Percentiles rank a stretch among this genome's conserved stretches.
Evolutionary conservation across 1,140 invertebrate species (phyloP).

Genomic region (Neoseiulus cucumeris): DNA sequence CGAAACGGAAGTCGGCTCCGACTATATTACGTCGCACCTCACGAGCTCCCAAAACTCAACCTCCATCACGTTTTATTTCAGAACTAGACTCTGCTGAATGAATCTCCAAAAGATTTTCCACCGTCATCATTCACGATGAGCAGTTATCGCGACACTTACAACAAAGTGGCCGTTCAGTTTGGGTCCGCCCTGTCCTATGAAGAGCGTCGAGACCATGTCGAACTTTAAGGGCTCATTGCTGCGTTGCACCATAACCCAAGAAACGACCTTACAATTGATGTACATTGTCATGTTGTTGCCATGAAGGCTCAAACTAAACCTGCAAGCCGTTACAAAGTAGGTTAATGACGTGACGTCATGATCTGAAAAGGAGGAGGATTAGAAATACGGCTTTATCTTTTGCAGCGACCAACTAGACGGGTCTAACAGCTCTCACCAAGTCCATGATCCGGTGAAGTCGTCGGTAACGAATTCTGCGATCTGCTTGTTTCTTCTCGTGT

Average conservation of each 20-base stretch:
- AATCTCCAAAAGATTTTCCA: no score
- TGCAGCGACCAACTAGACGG: no score
- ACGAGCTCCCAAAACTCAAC: no score
- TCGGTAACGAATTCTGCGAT: neutral
- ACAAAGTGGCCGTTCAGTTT: neutral
- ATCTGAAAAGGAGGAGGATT: no score
- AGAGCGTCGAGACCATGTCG: conserved; percentile 1
- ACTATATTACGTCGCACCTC: no score
- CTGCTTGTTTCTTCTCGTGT: neutral
- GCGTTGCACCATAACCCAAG: neutral
- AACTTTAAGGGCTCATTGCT: neutral
- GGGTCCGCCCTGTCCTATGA: neutral
- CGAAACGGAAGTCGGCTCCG: no score
- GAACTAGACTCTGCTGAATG: no score
- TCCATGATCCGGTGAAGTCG: conserved; percentile 3
- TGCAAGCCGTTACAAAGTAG: neutral
- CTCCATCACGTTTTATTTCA: no score
- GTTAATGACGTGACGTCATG: no score
- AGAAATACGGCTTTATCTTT: no score
- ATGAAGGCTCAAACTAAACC: neutral
- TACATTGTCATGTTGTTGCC: neutral
- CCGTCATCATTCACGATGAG: no score
- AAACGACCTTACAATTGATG: neutral
- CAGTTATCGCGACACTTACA: neutral
- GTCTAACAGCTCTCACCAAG: neutral